These are phyloP conservation scores for Pipistrellus nathusii DNA, from an alignment of 2,797 vertebrate genomes.

Conservation along the genomic window DNA sequence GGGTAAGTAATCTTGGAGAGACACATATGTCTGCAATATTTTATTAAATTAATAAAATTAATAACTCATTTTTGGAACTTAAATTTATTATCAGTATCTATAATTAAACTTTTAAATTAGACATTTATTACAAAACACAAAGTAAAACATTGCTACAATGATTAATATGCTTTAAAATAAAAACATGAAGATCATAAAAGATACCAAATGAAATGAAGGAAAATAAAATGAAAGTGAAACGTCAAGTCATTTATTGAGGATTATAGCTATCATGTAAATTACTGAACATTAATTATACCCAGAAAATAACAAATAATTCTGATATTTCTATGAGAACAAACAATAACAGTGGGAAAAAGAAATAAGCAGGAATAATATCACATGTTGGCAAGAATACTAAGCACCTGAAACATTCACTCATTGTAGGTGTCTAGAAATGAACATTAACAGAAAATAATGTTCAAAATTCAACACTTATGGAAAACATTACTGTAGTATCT, in stretches of 20 bases:
- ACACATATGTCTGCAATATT: no score
- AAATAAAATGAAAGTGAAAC: slow-evolving; percentile 18
- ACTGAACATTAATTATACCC: neutral
- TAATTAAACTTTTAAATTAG: neutral
- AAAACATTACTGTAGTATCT: neutral
- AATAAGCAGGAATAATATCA: neutral
- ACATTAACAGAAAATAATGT: slow-evolving; percentile 16
- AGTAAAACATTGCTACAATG: neutral
- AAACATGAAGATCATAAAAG: neutral
- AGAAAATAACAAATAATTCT: neutral
- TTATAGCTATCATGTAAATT: neutral
- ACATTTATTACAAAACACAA: neutral
- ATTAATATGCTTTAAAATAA: neutral
- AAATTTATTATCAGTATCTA: neutral
- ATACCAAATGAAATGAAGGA: neutral
- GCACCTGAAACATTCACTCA: neutral
- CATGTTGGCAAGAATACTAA: neutral
- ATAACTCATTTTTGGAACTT: neutral
- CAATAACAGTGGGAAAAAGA: neutral
- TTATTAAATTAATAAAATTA: neutral
- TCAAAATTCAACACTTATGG: neutral
- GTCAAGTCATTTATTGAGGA: neutral
- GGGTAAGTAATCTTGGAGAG: no score
- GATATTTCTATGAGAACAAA: neutral
- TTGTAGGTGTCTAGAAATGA: neutral